Evolutionary conservation across 2,888 invertebrate genomes (phyloP).

Genomic region (Tetramorium bicarinatum): DNA sequence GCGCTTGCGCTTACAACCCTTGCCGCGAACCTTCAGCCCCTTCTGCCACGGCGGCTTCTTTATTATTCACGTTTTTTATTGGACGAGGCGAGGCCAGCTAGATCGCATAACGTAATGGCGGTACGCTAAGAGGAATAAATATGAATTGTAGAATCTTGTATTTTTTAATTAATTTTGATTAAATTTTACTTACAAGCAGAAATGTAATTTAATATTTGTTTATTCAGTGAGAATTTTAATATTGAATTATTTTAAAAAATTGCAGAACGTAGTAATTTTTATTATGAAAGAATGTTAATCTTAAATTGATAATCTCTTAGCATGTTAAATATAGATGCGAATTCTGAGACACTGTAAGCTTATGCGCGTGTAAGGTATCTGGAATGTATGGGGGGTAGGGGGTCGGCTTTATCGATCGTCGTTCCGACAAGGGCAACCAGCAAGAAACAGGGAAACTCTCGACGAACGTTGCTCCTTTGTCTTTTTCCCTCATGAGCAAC

Average conservation of each 20-base stretch:
- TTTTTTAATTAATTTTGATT: not conserved
- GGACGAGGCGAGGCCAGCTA: conserved; percentile 66
- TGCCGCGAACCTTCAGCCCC: conserved; percentile 64
- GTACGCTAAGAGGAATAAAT: conserved; percentile 17
- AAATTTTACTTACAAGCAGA: not conserved
- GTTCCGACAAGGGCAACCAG: conserved; percentile 75
- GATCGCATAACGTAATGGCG: conserved; percentile 76
- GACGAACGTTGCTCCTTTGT: conserved; percentile 74
- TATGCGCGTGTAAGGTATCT: conserved; percentile 67
- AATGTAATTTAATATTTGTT: not conserved
- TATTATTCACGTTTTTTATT: conserved; percentile 81
- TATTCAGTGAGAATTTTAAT: not conserved
- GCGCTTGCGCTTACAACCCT: conserved; percentile 84
- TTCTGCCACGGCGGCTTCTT: conserved; percentile 68
- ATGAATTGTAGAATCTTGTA: not conserved
- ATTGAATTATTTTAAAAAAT: not conserved
- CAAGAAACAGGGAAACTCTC: conserved; percentile 78
- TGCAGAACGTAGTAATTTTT: not conserved
- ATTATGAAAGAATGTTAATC: not conserved
- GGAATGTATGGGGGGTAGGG: conserved; percentile 51
- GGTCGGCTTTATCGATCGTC: conserved; percentile 76
- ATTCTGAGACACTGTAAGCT: conserved; percentile 10
- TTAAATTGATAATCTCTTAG: not conserved
- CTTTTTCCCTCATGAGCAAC: conserved; percentile 51
- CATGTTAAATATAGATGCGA: conserved; percentile 8